These are phyloP conservation scores for Leucopsar rothschildi DNA, from an alignment of 2,113 vertebrate species.

Conservation along the genomic window DNA sequence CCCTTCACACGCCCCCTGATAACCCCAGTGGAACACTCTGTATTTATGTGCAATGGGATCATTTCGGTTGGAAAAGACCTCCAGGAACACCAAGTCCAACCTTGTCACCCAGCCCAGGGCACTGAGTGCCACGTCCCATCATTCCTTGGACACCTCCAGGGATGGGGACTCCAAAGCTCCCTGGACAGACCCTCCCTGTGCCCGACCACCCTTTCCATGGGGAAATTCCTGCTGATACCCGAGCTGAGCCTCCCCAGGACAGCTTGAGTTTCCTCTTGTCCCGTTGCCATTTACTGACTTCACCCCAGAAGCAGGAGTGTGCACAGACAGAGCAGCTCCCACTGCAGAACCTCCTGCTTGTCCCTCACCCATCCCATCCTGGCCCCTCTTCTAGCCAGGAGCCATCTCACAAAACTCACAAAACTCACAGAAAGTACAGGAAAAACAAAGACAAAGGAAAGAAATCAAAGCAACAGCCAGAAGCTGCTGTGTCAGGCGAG, in stretches of 20 bases:
- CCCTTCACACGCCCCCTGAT: not conserved
- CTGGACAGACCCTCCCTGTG: not conserved
- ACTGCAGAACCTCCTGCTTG: not conserved
- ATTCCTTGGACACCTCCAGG: not conserved
- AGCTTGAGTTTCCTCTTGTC: not conserved
- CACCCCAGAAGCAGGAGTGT: not conserved
- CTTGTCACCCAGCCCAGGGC: not conserved
- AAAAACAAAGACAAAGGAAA: no score
- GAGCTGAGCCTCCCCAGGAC: not conserved
- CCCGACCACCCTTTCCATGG: not conserved
- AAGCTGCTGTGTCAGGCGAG: not conserved
- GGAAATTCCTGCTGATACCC: not conserved
- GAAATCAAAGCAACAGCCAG: not conserved
- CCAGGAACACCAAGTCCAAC: not conserved
- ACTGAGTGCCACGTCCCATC: fast-evolving
- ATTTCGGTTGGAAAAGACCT: not conserved
- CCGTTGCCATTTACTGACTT: not conserved
- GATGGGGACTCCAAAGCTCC: not conserved
- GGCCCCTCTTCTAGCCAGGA: not conserved
- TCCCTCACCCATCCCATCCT: not conserved
- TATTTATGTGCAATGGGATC: fast-evolving
- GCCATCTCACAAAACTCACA: not conserved
- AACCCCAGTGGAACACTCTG: not conserved
- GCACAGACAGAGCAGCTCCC: fast-evolving
- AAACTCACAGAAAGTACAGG: not conserved